Evolutionary conservation across 2,797 vertebrate species (phyloP).

Genomic region (Pipistrellus pipistrellus): DNA sequence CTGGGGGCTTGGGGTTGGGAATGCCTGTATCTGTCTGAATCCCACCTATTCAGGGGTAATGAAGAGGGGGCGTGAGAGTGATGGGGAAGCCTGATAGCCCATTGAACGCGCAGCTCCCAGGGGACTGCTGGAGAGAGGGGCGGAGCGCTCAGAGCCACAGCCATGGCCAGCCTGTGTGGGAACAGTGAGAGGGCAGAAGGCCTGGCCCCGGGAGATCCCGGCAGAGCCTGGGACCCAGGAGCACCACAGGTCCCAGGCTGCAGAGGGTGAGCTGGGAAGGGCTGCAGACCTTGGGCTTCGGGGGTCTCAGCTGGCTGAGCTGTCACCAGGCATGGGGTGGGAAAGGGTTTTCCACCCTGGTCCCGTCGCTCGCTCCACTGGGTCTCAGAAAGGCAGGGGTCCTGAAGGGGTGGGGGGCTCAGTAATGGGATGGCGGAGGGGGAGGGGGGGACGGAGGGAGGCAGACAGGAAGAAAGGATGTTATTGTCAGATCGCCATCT

Average conservation of each 20-base stretch:
- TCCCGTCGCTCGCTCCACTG: conserved; percentile 27
- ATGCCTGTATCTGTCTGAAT: conserved; percentile 69
- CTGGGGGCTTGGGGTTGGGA: conserved; percentile 77
- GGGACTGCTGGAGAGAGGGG: conserved; percentile 67
- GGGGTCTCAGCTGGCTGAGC: conserved; percentile 73
- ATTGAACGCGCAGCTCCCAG: conserved; percentile 57
- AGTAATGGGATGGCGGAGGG: background rate
- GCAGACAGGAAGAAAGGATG: background rate
- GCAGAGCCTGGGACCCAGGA: conserved; percentile 75
- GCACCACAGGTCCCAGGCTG: conserved; percentile 65
- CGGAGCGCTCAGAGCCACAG: background rate
- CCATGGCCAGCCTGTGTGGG: conserved; percentile 68
- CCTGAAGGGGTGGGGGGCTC: background rate
- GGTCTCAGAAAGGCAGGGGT: conserved; percentile 61
- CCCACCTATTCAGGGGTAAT: conserved; percentile 77
- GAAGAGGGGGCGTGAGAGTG: conserved; percentile 77
- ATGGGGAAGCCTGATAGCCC: conserved; percentile 78
- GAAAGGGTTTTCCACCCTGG: conserved; percentile 69
- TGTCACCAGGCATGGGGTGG: conserved; percentile 63
- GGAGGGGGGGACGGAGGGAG: background rate
- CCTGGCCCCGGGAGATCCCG: background rate
- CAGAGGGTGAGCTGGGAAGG: conserved; percentile 51
- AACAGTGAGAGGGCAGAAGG: conserved; percentile 80
- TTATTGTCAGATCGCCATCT: conserved; percentile 61
- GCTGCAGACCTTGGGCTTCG: background rate